Base-by-base conservation (phyloP, 2,888 invertebrate species). In the Chironomus tentans region DNA sequence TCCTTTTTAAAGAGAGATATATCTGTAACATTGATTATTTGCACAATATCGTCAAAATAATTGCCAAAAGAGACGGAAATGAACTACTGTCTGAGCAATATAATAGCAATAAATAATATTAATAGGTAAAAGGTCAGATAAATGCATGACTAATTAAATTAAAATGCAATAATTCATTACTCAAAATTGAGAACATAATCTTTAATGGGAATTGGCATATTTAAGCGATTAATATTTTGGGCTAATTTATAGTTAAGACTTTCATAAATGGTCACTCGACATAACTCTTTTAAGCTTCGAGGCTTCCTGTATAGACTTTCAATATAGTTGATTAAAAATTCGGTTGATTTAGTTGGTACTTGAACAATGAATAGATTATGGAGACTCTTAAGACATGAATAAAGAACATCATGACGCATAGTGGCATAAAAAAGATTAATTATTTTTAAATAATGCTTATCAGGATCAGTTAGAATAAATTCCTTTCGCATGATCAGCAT, bases 171-270 rank as follows among this genome's bases (percentile, higher is more conserved):
- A 46, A 18, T 72, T n/a, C 15, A 47, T 65, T 48, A 69, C 76
- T 89, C 89, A 82, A 90, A 90, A 82, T 88, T 88, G 79, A 90
- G 83, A 77, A 92, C 83, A 81, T 91, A 92, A 78, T 90, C 90
- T 82, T 89, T 90, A 46, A 92, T 84, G 65, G 87, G 86, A 78
- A 85, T 86, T 6, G 92, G 92, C 79, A 92, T 83, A 81, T 89
- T 90, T 79, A 92, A 84, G 81, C 89, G 88, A 80, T 87, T 88
- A 71, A 90, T 86, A 80, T 87, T 86, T 78, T 87, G 85, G n/a
- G 89, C 90, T 74, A 91, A 85, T 80, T 88, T 86, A 69, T 89
- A 85, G 77, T 87, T 85, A 78, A 92, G 82, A 72, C 90, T 87
- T 79, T 88, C 88, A 81, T 91, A 91, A 78, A 92, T 91, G 78